A percentile compares a stretch with the other conserved stretches of the same genome.
phyloP scores from a whole-genome alignment of 37 sponge, comb jelly and placozoan genomes.

The Amphimedon queenslandica region DNA sequence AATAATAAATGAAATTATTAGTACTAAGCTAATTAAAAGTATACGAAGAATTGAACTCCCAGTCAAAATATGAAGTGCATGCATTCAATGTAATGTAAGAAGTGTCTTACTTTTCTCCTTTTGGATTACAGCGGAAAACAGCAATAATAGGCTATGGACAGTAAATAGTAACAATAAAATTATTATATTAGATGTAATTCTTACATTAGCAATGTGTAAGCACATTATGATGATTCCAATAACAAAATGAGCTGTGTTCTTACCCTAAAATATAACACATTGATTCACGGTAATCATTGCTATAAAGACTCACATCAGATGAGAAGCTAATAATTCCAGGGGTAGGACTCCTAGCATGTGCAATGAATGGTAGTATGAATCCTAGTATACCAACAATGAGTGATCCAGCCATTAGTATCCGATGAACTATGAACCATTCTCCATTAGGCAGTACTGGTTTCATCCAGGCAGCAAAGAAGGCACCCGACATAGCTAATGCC shows the following conservation, averaged over 20 bases:
- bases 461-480: slow-evolving; percentile 40
- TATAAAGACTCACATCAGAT: neutral
- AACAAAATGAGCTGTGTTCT: slow-evolving; percentile 40
- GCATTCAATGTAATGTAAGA: neutral
- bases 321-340: neutral
- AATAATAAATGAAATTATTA: slow-evolving; percentile 1
- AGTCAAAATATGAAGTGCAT: no score
- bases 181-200: neutral
- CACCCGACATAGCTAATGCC: neutral
- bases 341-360: slow-evolving; percentile 4
- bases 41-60: no score
- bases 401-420: slow-evolving; percentile 27
- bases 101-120: slow-evolving; percentile 10
- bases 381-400: slow-evolving; percentile 30
- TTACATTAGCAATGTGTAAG: slow-evolving; percentile 62
- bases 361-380: slow-evolving; percentile 46
- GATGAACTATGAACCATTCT: slow-evolving; percentile 23
- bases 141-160: neutral
- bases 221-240: slow-evolving; percentile 52
- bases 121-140: neutral
- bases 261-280: slow-evolving; percentile 1
- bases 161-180: neutral
- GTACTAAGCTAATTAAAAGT: no score
- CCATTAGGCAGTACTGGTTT: slow-evolving; percentile 26
- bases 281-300: neutral